These are phyloP conservation scores for Himalopsyche kuldschensis DNA, from an alignment of 2,888 invertebrate genomes.

Conservation along the genomic window DNA sequence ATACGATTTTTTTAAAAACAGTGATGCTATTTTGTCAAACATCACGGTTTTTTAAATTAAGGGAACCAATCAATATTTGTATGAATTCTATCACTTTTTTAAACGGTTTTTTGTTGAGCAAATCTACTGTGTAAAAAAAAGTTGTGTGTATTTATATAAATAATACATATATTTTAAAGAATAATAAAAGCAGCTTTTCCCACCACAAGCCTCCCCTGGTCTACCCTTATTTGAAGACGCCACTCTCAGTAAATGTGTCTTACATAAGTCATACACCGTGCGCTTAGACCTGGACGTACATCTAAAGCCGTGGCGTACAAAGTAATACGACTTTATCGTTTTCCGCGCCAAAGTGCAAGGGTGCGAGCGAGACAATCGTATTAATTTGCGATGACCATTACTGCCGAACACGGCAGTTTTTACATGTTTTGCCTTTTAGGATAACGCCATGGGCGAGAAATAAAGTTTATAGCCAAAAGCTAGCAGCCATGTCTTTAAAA, in stretches of 20 bases:
- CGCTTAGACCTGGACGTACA: neutral
- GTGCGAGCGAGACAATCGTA: conserved; percentile 11
- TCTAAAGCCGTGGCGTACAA: conserved; percentile 5
- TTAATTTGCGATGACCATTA: conserved; percentile 35
- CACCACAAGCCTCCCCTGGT: neutral
- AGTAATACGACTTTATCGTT: neutral
- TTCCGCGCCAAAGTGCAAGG: neutral
- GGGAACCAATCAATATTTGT: too few relatives aligned
- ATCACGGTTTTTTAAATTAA: too few relatives aligned
- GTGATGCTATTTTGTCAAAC: too few relatives aligned
- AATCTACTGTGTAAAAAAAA: too few relatives aligned
- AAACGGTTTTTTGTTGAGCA: too few relatives aligned
- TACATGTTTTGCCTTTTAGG: conserved; percentile 39
- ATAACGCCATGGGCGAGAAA: conserved; percentile 9
- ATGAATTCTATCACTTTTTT: too few relatives aligned
- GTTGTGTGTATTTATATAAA: too few relatives aligned
- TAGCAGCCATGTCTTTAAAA: neutral
- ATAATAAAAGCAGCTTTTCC: neutral
- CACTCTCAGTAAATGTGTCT: conserved; percentile 25
- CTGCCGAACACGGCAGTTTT: conserved; percentile 34
- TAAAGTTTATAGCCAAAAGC: conserved; percentile 20
- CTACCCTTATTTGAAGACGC: neutral
- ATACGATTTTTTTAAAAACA: too few relatives aligned
- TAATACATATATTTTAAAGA: too few relatives aligned
- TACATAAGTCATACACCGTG: conserved; percentile 25